phyloP scores from a whole-genome alignment of 2,888 invertebrate genomes.

The Tipula confusa region DNA sequence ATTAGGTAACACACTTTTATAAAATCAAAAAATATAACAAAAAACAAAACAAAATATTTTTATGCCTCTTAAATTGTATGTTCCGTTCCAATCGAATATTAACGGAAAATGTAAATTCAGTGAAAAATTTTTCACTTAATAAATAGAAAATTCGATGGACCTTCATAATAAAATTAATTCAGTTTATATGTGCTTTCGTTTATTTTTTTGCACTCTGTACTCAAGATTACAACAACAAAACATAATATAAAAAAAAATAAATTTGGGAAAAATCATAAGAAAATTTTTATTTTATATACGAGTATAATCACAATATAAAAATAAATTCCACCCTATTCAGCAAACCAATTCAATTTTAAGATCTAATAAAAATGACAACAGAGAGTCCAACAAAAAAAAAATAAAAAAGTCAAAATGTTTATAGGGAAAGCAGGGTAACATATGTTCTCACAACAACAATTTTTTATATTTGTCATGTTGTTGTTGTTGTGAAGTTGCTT shows the following conservation, averaged over 20 bases:
- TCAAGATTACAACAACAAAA: neutral
- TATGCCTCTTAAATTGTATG: neutral
- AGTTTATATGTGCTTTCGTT: too few species aligned
- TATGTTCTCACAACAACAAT: neutral
- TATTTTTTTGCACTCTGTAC: neutral
- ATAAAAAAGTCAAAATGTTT: neutral
- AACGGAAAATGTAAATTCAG: constrained; percentile 20
- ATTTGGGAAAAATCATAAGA: neutral
- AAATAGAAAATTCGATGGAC: constrained; percentile 9
- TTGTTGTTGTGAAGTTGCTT: neutral
- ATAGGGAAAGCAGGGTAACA: neutral
- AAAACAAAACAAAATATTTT: neutral
- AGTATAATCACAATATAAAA: constrained; percentile 6
- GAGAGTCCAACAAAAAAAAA: neutral
- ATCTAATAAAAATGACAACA: constrained; percentile 16
- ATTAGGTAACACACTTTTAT: neutral
- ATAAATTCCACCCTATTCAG: constrained; percentile 12
- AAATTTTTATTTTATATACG: neutral
- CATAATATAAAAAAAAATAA: neutral
- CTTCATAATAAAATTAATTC: constrained; percentile 12
- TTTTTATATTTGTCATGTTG: neutral
- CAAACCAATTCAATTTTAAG: constrained; percentile 17
- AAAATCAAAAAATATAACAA: neutral
- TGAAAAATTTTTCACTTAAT: constrained; percentile 12
- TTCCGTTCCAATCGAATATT: neutral